Evolutionary conservation across 2,888 invertebrate genomes (phyloP), one percentile per base, ranked within the genome.

Genomic region (Euphydryas editha): DNA sequence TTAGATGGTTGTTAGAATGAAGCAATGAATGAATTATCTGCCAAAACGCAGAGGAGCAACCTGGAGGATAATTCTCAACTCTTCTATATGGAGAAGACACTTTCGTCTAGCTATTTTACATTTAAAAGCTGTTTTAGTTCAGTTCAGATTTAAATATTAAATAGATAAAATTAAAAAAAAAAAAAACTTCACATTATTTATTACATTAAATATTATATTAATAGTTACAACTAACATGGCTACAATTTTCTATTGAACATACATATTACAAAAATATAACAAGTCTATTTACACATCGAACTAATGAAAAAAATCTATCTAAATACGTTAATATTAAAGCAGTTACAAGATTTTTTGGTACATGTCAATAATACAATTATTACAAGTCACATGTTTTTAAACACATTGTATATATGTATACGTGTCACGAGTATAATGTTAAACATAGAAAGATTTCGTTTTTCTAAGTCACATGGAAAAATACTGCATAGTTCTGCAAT

Each of bases 191-290:
- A 15, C 24, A 24, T 51, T 21, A 51, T 51, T 24, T 65, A 47
- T 21, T 17, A 37, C 21, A 30, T 20, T 37, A 56, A 62, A 46
- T 62, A 59, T 57, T 44, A 54, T 20, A 51, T 60, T 69, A 63
- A 55, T 47, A 20, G 63, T 58, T 60, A 69, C 69, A 69, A 60
- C 54, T 64, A 67, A 66, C 67, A 69, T 67, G 67, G 59, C 55
- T 65, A 69, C 67, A 67, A 46, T 58, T 59, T 55, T 49, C 49
- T 49, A 15, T 64, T 62, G n/a, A n/a, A n/a, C n/a, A 67, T 42
- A 64, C 18, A 47, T 17, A 49, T 59, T 69, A 69, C 51, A 67
- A 69, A 69, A 69, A 69, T 69, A 69, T 69, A 69, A 66, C 62
- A 62, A 20, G 17, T 57, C 47, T 21, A 47, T 66, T 49, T 58